Conservation (phyloP, 2,888 invertebrate genomes). For the Spatulosminthurus flaviceps region DNA sequence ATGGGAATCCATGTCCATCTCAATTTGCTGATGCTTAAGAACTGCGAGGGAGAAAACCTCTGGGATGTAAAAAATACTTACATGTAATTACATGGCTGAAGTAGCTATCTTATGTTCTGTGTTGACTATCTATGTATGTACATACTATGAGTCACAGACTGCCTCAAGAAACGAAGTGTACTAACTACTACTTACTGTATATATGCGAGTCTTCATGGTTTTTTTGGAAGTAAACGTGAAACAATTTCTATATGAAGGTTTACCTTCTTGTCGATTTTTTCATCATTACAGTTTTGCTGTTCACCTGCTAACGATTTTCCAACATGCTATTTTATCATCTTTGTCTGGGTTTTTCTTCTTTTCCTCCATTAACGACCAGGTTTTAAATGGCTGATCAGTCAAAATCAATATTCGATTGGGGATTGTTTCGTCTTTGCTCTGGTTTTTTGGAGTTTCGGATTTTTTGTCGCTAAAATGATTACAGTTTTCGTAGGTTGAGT, state of each 20-base stretch:
- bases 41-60: neutral
- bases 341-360: slow-evolving; percentile 3
- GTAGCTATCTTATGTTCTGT: no score
- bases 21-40: slow-evolving; percentile 33
- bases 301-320: slow-evolving; percentile 52
- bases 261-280: neutral
- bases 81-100: slow-evolving; percentile 1
- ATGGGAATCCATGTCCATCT: slow-evolving; percentile 36
- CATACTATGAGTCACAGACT: no score
- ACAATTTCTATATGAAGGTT: neutral
- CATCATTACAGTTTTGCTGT: slow-evolving; percentile 1
- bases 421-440: slow-evolving; percentile 11
- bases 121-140: no score
- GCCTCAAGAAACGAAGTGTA: no score
- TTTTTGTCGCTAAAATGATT: neutral
- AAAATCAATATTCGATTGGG: slow-evolving; percentile 28
- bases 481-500: neutral
- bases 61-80: neutral
- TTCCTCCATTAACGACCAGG: neutral
- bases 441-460: no score
- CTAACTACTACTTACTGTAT: no score
- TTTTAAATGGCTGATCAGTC: slow-evolving; percentile 35
- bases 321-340: slow-evolving; percentile 60
- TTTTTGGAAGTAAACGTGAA: neutral
- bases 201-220: neutral